Evolutionary conservation across 1,140 invertebrate genomes (phyloP), one percentile per base, ranked within the genome.

Genomic region (Drosophila kepulauana): DNA sequence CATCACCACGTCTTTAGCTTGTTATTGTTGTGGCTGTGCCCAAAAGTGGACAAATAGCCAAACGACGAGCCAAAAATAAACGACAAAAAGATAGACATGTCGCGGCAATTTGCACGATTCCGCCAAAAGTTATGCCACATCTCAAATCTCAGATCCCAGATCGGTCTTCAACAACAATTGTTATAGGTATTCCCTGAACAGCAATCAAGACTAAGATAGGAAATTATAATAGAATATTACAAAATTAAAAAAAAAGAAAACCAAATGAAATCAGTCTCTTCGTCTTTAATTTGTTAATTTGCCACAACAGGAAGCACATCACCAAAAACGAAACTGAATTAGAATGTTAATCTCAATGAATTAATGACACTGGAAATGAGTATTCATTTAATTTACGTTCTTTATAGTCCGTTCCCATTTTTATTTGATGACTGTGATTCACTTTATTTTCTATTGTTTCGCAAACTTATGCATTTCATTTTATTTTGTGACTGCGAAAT

Each of bases 31-130:
- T 62, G 67, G 28, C 8, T 65, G 25, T 62, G 67, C 49, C 82
- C 72, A 87, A 88, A 87, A 82, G 75, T 87, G 82, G 82, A 87
- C 82, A 87, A 87, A 87, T 88, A 75, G 64, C 77, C 80, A 71
- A 67, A 64, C 38, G 7, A 64, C 38, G 7, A 30, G n/a, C 13
- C 10, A 16, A 41, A 11, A 33, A 13, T 10, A 38, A 62, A 16
- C 28, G 30, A 49, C 10, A 68, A 67, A 81, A 48, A 81, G 45
- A 76, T 67, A 56, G 35, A 81, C 84, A 87, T 88, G 76, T 76
- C 72, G 62, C 58, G 80, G 80, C 82, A 82, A 88, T 87, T 87
- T 88, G 84, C 84, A 88, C 84, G 84, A 88, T 75, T 86, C 67
- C 75, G 30, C 5, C 43, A 63, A 15, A 48, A 5, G 20, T 48